A percentile compares a stretch with the other conserved stretches of the same genome.
These are phyloP conservation scores for Lycaena phlaeas DNA, from an alignment of 2,888 invertebrate genomes.

Conservation along the genomic window DNA sequence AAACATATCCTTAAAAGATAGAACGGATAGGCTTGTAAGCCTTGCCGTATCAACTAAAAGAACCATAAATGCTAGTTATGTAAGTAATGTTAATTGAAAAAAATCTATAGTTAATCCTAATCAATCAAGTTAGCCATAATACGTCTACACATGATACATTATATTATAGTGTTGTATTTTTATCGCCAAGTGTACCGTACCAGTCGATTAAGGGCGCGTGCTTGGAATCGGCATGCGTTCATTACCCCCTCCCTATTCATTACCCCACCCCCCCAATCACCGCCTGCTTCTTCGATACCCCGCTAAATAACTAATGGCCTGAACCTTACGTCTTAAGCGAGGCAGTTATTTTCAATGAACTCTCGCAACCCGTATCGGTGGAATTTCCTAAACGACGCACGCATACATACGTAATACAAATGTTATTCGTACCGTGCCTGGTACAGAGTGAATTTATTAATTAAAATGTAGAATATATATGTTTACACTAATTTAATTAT, in stretches of 20 bases:
- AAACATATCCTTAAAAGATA: too few relatives aligned
- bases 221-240: slow-evolving; percentile 57
- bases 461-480: too few relatives aligned
- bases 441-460: slow-evolving; percentile 12
- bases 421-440: slow-evolving; percentile 2
- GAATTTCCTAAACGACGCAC: slow-evolving; percentile 2
- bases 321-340: slow-evolving; percentile 40
- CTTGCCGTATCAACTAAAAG: too few relatives aligned
- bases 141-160: too few relatives aligned
- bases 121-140: too few relatives aligned
- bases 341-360: slow-evolving; percentile 53
- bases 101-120: neutral
- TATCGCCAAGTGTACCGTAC: slow-evolving; percentile 16
- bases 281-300: slow-evolving; percentile 59
- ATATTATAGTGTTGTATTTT: neutral
- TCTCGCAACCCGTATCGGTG: slow-evolving; percentile 19
- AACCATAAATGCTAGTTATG: too few relatives aligned
- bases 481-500: too few relatives aligned
- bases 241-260: slow-evolving; percentile 63
- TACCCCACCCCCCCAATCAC: too few relatives aligned
- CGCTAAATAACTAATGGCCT: slow-evolving; percentile 58
- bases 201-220: slow-evolving; percentile 57
- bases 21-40: too few relatives aligned
- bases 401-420: neutral
- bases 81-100: too few relatives aligned